Evolutionary conservation across 1,140 invertebrate genomes (phyloP), one percentile per base, ranked within the genome.

Genomic region (Drosophila cardini): DNA sequence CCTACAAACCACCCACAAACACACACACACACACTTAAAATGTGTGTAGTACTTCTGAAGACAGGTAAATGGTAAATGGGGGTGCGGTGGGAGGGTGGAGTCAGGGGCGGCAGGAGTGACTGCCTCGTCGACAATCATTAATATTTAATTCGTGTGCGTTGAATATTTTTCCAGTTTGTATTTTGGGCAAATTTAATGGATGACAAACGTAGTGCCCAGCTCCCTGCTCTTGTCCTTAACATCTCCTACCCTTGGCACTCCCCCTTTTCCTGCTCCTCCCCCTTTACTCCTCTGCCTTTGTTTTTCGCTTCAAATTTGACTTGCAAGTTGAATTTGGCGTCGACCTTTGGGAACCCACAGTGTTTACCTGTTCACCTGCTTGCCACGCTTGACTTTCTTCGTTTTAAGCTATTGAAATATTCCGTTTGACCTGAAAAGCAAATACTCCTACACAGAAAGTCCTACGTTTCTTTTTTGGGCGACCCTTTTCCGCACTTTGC

Each of bases 111-210:
- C 21, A 4, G 36, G 11, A 58, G 58, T 42, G 70, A 21, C 56
- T 46, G 40, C 50, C 43, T 64, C 73, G 78, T 82, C 83, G 78
- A 82, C 72, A 73, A 40, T 75, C 72, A 87, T 87, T 77, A 89
- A 89, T 89, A 89, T 89, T 89, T 89, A 89, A 89, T 89, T 50
- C 77, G 77, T 75, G 73, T 84, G 80, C 77, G 69, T 83, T 76
- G 78, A 56, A 76, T 86, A 69, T 78, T 79, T 76, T 81, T 74
- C 62, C 67, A 72, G 56, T 73, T 52, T 70, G 76, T 79, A 80
- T 87, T 86, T 86, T 87, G 86, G 82, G 77, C 50, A 83, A 89
- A 89, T 89, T 89, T 84, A 89, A 89, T 89, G 84, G 79, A 38
- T 74, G 58, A 57, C 60, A 30, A 8, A 16, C 10, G 11, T 32